Evolutionary conservation across 2,888 invertebrate species (phyloP), one percentile per base, ranked within the genome.

Genomic region (Drosophila tripunctata): DNA sequence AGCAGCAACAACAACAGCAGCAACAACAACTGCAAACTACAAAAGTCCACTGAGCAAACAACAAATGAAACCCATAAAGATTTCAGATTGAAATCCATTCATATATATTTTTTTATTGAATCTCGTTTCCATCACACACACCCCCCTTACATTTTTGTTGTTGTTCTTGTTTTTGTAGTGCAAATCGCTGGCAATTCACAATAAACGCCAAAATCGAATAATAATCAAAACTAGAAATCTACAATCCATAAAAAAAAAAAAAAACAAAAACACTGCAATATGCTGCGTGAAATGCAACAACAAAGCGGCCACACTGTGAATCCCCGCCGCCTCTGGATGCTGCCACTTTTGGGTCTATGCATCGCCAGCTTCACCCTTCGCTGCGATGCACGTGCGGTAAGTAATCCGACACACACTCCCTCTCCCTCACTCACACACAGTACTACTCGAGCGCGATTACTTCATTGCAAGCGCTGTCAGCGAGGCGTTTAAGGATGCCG

Each of bases 341-440:
- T 78, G 27, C 51, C 86, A 51, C 54, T 89, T 33, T 43, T 87
- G 69, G 89, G 88, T 69, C 67, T 90, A 62, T 73, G 83, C 76
- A 72, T 83, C 57, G 75, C 76, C 72, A 79, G 80, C 71, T 73
- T 79, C 22, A 63, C 47, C 24, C 21, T 81, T 27, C 85, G 72
- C 48, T 88, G 88, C 72, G 89, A 89, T 77, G 89, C 89, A 67
- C 85, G 89, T 82, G 89, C 90, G 88, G 89, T 89, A 84, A 90
- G 89, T 89, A 27, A 27, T 5, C 1, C 2, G 3, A 8, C 33
- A 19, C 56, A 43, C 35, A 62, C 50, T 19, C 52, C 48, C 33
- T 22, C 55, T 55, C 52, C 45, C 21, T 35, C 45, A 38, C 40
- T 17, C 24, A 17, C 19, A 35, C 31, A 33, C n/a, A 21, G 21